Evolutionary conservation across 2,113 vertebrate species (phyloP).

Genomic region (Eublepharis macularius): DNA sequence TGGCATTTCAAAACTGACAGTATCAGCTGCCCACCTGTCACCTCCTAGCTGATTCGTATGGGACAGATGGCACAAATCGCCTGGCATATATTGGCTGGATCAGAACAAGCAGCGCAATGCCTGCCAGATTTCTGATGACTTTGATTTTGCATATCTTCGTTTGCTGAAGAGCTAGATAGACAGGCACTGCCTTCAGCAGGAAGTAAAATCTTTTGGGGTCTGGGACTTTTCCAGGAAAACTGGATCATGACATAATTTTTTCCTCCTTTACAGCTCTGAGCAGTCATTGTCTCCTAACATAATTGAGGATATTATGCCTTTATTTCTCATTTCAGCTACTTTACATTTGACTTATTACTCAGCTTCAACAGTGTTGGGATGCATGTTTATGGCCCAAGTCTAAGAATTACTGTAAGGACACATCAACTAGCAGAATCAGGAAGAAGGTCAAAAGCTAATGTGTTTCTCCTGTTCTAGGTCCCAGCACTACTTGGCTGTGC

Average conservation of each 20-base stretch:
- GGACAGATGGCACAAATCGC: constrained; percentile 70
- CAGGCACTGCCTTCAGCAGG: constrained; percentile 27
- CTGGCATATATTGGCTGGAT: constrained; percentile 61
- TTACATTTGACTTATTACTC: not conserved
- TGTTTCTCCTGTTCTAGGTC: not conserved
- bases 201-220: constrained; percentile 45
- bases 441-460: not conserved
- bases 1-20: constrained; percentile 54
- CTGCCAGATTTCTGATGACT: constrained; percentile 69
- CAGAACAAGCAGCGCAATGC: constrained; percentile 58
- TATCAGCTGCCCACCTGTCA: constrained; percentile 70
- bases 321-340: not conserved
- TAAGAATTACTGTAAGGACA: not conserved
- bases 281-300: not conserved
- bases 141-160: constrained; percentile 50
- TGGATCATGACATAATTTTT: constrained; percentile 5
- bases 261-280: not conserved
- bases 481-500: not conserved
- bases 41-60: constrained; percentile 44
- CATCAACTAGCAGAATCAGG: not conserved
- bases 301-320: not conserved
- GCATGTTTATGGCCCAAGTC: not conserved
- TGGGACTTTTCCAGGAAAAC: constrained; percentile 26
- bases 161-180: constrained; percentile 50
- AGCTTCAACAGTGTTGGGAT: not conserved